phyloP scores from a whole-genome alignment of 2,888 invertebrate species.

The Spicauda simplicius region DNA sequence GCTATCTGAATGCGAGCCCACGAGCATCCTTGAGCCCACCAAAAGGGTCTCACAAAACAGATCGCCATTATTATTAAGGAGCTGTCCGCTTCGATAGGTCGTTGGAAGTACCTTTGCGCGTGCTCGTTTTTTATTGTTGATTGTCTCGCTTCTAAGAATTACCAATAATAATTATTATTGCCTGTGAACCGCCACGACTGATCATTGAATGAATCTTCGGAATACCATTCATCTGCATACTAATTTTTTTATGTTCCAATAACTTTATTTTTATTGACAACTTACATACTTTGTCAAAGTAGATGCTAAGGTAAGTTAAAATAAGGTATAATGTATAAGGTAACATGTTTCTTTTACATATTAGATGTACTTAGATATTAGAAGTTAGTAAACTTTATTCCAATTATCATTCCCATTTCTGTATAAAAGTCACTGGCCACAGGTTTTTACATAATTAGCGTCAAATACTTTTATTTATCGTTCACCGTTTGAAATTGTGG shows the following conservation, averaged over 20 bases:
- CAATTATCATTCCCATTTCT: background rate
- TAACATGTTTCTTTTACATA: too few relatives aligned
- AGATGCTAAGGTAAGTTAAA: too few relatives aligned
- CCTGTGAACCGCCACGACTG: constrained; percentile 42
- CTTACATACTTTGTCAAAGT: too few relatives aligned
- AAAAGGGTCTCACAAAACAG: constrained; percentile 61
- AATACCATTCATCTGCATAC: constrained; percentile 44
- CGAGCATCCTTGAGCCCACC: constrained; percentile 66
- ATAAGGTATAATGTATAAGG: too few relatives aligned
- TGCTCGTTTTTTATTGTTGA: constrained; percentile 65
- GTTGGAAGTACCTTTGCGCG: constrained; percentile 58
- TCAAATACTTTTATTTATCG: constrained; percentile 21
- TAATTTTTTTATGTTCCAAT: constrained; percentile 5
- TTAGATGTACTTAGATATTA: too few relatives aligned
- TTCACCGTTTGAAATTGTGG: background rate
- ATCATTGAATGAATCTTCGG: constrained; percentile 44
- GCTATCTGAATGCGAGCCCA: constrained; percentile 62
- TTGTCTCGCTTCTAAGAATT: constrained; percentile 60
- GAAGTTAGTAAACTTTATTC: background rate
- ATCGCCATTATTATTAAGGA: constrained; percentile 60
- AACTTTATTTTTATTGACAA: too few relatives aligned
- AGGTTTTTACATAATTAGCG: background rate
- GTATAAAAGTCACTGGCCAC: background rate
- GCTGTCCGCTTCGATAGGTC: constrained; percentile 66
- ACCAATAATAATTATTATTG: constrained; percentile 49